Evolutionary conservation across 2,888 invertebrate genomes (phyloP), one percentile per base, ranked within the genome.

Genomic region (Drosophila monieri): DNA sequence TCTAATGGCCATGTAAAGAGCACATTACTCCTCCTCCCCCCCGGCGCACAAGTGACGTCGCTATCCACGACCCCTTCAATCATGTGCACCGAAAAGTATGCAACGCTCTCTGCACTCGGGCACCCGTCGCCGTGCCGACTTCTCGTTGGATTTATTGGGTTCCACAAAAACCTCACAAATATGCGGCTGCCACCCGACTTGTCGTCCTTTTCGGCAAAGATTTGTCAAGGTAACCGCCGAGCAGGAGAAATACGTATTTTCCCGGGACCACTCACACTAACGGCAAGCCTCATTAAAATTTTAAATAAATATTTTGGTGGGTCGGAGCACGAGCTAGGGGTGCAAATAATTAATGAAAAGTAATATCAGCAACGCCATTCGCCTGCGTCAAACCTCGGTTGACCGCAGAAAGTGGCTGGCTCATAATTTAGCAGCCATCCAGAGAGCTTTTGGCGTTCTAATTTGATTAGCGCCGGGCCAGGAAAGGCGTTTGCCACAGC

Each of bases 321-420:
- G 48, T 49, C 44, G 49, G 46, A 43, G 30, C 35, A 23, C 27
- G 39, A 57, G 57, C n/a, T 32, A 43, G 30, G 56, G 56, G 57
- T 68, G 62, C 71, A 69, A 85, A 87, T 84, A 79, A 87, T 87
- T 81, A 84, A 84, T 87, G 84, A 71, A 66, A 77, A 78, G 78
- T 84, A 80, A 84, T 80, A 80, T 77, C 60, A 70, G 55, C 43
- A 48, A 57, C 60, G 65, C 66, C 66, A 47, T 25, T 44, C 27
- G 62, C 25, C 78, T 64, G 61, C 68, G 65, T 71, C 75, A 71
- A 74, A 68, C 64, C 58, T 69, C 53, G 79, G 76, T 61, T 71
- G 71, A 81, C 85, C 81, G 69, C 87, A 87, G 62, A 74, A 74
- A 61, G 47, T 56, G 66, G 39, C 67, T 70, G 54, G 15, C 55